Evolutionary conservation across 1,140 invertebrate genomes (phyloP), one percentile per base, ranked within the genome.

Genomic region (Brachionus rubens): DNA sequence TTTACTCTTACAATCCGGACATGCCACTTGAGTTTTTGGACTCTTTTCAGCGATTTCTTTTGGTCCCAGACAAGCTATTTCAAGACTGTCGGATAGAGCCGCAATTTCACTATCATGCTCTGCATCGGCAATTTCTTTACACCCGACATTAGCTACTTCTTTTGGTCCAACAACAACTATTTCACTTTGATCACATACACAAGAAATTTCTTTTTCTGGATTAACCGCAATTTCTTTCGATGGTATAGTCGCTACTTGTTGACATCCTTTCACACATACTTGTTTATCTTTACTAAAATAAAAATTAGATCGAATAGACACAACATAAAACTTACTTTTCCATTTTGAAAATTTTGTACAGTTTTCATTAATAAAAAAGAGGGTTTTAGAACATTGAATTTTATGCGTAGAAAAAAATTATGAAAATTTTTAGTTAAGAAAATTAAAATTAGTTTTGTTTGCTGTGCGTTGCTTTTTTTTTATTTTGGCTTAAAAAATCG

Each of bases 111-210:
- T 59, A 40, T 59, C 33, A 16, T 19, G 9, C 33, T 59, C 36
- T 19, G 36, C 54, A 59, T 36, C 36, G 36, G 54, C 54, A 16
- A 59, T 33, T 59, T 59, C 30, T 59, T 59, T 59, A 33, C 19
- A 33, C 9, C 14, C 4, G 19, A 36, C 16, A 16, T 19, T 19
- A 33, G 30, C 36, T 19, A 59, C 19, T 59, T 59, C 54, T 19
- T 16, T 9, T 21, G 28, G 54, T 40, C 28, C 54, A n/a, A 36
- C 36, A 16, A 33, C n/a, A 33, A 30, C 54, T 36, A 59, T 9
- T 59, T 59, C 30, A 33, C 19, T 59, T 16, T 16, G 19, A n/a
- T 36, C 28, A 1, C 28, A 59, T n/a, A 59, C 5, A 21, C 54
- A 59, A 59, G 30, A 16, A 12, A 59, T 10, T 59, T 59, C 54